Base-by-base conservation (phyloP, 2,113 vertebrate species). In the Psittacula cyanocephala region DNA sequence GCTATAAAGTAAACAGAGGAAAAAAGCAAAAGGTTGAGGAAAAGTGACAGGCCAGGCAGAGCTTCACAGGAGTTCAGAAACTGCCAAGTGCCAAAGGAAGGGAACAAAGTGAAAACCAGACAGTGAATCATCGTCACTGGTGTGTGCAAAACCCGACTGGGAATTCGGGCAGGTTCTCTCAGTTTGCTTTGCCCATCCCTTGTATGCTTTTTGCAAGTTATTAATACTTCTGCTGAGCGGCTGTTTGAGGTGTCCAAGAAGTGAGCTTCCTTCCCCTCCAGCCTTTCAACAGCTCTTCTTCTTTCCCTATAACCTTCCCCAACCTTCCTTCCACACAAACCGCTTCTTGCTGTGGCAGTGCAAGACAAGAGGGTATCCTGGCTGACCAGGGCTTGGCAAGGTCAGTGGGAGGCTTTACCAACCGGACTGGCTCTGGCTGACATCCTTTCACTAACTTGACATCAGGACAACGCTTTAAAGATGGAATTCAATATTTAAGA, bases 61-160 rank as follows among this genome's bases (percentile, higher is more conserved):
- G n/a, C 59, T 90, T 39, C n/a, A 29, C 50, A 84, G 28, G 72
- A 35, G 31, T 75, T 81, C 57, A 78, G 94, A 85, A 84, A 91
- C 53, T 67, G 62, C 37, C 7, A 1, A 83, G 88, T 88, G 79
- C 91, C 5, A 13, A 80, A 88, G n/a, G 89, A 96, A 64, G 20
- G 81, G 88, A 96, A 93, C 91, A 96, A 94, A 97, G 83, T 84
- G 83, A 95, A 97, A 97, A 93, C 95, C 97, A 97, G 97, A 97
- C 95, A 94, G 93, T 97, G 97, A 97, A 97, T 97, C 97, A 97
- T 96, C 89, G 2, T 31, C 94, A 72, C 85, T 85, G 49, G 86
- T 80, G 92, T 95, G 96, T 94, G 86, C 94, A 97, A 97, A 97
- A 95, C 93, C 90, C 1, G 74, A 95, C 96, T 94, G 94, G 94